Base-by-base conservation (phyloP, 2,888 invertebrate species). In the Ariolimax columbianus region DNA sequence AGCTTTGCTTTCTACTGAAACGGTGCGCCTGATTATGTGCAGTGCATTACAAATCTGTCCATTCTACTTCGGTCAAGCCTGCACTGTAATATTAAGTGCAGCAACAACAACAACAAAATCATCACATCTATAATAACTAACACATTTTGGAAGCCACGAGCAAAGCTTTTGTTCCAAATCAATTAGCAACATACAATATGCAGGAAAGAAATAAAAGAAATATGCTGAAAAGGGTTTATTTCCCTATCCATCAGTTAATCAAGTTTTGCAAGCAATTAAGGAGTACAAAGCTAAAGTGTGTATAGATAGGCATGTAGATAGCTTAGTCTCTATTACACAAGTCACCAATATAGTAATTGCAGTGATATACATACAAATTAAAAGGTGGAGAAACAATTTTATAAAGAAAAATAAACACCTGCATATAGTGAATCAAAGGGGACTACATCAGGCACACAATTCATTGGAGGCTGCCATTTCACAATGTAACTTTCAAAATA, bases 201-300 rank as follows among this genome's bases (percentile, higher is more conserved):
- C 33, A 77, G 4, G 33, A 78, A 77, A 33, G 26, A 77, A 68
- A 55, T 40, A 63, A 38, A 40, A 78, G 23, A 59, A 59, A 75
- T 11, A 26, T 83, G 38, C 72, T 83, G 78, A 78, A 83, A 77
- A 73, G 84, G 84, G 84, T 79, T 84, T 84, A 79, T 84, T 84
- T 79, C 84, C 84, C 79, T 84, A 73, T 79, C 73, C 83, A 72
- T 70, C 77, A 70, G 72, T 70, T 68, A 77, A 66, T 40, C 33
- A 68, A 78, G 33, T 68, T 81, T 81, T 63, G 26, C 40, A 83
- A 83, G 83, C 83, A 78, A 55, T 77, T 55, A 83, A 83, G 43
- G 77, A 78, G 33, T 84, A 84, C 84, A 84, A 70, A 78, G 70
- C 83, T 70, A 70, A 70, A 78, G 77, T 77, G 70, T 77, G 59